Base-by-base conservation (phyloP, 37 sponge, comb jelly and placozoan genomes). In the Tethya wilhelma region DNA sequence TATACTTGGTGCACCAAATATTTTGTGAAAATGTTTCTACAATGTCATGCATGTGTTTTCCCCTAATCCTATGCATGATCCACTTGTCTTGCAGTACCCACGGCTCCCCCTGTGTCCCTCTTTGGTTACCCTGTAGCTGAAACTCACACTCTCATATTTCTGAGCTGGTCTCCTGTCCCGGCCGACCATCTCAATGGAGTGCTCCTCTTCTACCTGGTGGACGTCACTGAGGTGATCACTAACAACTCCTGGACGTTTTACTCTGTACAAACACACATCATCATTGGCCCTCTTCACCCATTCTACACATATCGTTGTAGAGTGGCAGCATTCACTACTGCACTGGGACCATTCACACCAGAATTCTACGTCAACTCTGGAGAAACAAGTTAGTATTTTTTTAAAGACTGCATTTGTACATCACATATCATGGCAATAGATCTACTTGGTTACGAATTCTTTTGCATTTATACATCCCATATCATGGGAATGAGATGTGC, bases 311-410 rank as follows among this genome's bases (percentile, higher is more conserved):
- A 84, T 55, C 5, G 38, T 9, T 84, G 59, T 37, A 55, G 39
- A n/a, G 67, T 84, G 26, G 76, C 84, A 44, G 84, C 84, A 22
- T 53, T 36, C 56, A 82, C 73, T 26, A 38, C 67, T 65, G 77
- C 38, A 25, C 19, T 55, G 33, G 84, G 84, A 7, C 84, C 84
- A 63, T 84, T 46, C 44, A 67, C 67, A 36, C 12, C 38, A 66
- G 11, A 17, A 19, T 29, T 66, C 8, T 4, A 36, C 19, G 67
- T 33, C 8, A 66, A 29, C 5, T 36, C 67, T 32, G 38, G 34
- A 20, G 67, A 66, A 31, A 19, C 34, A 32, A 2, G 67, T 66
- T 9, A 66, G 67, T 19, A 6, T 12, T 32, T 66, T n/a, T n/a
- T n/a, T n/a, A n/a, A n/a, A n/a, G n/a, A n/a, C n/a, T n/a, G n/a